Conservation (phyloP, 1,140 invertebrate genomes). For the Macrostomum lignano region DNA sequence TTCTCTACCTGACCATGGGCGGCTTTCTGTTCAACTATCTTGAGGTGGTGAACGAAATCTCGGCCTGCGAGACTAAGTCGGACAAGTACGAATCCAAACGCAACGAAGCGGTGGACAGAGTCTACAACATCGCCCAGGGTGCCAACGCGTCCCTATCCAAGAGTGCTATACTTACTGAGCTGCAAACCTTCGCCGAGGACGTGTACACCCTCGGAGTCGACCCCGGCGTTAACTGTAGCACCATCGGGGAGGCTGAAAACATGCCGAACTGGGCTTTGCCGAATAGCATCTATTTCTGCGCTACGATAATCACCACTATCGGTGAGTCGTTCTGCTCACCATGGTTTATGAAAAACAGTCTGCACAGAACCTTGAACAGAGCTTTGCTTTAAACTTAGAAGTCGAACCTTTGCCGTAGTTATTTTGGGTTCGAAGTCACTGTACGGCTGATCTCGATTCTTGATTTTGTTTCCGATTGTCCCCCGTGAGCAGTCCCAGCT, state of each 20-base stretch:
- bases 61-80: background rate
- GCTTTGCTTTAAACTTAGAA: too few relatives aligned
- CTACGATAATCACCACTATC: slow-evolving; percentile 79
- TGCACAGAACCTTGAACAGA: too few relatives aligned
- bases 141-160: background rate
- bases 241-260: background rate
- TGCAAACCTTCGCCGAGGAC: background rate
- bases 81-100: background rate
- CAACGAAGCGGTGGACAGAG: background rate
- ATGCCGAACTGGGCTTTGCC: slow-evolving; percentile 40
- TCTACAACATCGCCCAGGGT: background rate
- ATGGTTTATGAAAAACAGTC: too few relatives aligned
- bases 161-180: slow-evolving; percentile 1
- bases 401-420: too few relatives aligned
- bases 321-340: slow-evolving; percentile 37
- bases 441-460: too few relatives aligned
- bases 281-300: slow-evolving; percentile 55
- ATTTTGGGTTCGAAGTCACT: too few relatives aligned
- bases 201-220: background rate
- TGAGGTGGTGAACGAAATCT: slow-evolving; percentile 1
- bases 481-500: too few relatives aligned
- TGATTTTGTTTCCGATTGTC: too few relatives aligned
- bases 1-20: background rate
- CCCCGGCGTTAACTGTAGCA: background rate
- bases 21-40: slow-evolving; percentile 1